Conservation (phyloP, 2,888 invertebrate genomes). For the Syrphus vitripennis region DNA sequence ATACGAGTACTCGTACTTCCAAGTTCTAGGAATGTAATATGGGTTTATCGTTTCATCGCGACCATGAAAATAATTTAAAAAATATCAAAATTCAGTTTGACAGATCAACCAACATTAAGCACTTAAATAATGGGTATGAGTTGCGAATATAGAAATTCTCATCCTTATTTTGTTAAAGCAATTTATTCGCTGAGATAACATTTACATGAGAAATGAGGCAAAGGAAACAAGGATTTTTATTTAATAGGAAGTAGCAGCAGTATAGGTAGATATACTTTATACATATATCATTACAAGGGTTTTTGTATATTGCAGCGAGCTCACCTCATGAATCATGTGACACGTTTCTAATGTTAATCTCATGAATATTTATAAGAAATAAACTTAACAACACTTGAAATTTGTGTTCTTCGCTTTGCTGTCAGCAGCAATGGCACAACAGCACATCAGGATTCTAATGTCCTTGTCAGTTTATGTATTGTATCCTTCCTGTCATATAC, state of each 20-base stretch:
- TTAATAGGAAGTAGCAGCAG: neutral
- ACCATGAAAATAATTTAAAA: neutral
- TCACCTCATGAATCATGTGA: neutral
- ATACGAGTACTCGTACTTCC: neutral
- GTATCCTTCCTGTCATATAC: neutral
- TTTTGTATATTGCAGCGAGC: neutral
- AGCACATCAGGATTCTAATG: neutral
- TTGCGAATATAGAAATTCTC: neutral
- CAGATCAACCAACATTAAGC: neutral
- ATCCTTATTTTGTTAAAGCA: neutral
- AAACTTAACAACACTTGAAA: slow-evolving; percentile 33
- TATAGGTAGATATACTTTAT: neutral
- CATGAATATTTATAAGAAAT: slow-evolving; percentile 59
- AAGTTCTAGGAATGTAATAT: neutral
- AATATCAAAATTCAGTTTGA: slow-evolving; percentile 3
- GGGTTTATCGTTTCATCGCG: neutral
- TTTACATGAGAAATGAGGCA: slow-evolving; percentile 25
- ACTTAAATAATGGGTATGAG: neutral
- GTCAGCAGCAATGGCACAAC: neutral
- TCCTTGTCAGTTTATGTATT: slow-evolving; percentile 14
- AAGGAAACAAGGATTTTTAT: slow-evolving; percentile 11
- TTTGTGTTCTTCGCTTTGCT: neutral
- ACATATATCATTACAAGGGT: neutral
- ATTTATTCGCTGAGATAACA: slow-evolving; percentile 30
- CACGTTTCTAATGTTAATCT: slow-evolving; percentile 15